Evolutionary conservation across 2,113 vertebrate genomes (phyloP).

Genomic region (Corvus moneduloides): DNA sequence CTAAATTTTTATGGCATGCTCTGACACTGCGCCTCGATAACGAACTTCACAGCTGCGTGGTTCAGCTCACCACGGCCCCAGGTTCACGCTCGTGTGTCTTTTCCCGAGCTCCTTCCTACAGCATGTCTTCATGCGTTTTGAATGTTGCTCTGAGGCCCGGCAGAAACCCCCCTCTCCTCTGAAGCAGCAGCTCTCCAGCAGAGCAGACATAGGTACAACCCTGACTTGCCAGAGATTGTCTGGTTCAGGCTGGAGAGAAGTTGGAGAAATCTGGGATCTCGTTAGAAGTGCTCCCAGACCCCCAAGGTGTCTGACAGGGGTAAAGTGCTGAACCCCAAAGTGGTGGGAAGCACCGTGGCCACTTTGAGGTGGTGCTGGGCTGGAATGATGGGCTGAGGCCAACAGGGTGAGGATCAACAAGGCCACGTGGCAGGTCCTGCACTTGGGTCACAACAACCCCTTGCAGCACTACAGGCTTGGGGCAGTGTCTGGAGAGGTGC

Average conservation of each 20-base stretch:
- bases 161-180: background rate
- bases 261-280: background rate
- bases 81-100: background rate
- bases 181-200: background rate
- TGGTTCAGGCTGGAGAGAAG: background rate
- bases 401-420: rapidly evolving
- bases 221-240: background rate
- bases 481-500: background rate
- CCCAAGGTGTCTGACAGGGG: background rate
- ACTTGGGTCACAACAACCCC: background rate
- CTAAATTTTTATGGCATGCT: conserved; percentile 21
- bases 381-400: rapidly evolving
- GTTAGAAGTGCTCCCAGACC: background rate
- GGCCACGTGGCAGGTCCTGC: background rate
- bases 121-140: conserved; percentile 29
- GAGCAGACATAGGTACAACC: background rate
- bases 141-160: background rate
- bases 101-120: background rate
- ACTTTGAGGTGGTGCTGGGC: background rate
- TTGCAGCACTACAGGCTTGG: rapidly evolving
- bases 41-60: background rate
- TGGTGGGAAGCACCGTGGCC: background rate
- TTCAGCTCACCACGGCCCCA: background rate
- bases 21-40: background rate
- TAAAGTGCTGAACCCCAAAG: background rate